phyloP scores from a whole-genome alignment of 2,888 invertebrate species.

The Callyntrura guangdongensis region DNA sequence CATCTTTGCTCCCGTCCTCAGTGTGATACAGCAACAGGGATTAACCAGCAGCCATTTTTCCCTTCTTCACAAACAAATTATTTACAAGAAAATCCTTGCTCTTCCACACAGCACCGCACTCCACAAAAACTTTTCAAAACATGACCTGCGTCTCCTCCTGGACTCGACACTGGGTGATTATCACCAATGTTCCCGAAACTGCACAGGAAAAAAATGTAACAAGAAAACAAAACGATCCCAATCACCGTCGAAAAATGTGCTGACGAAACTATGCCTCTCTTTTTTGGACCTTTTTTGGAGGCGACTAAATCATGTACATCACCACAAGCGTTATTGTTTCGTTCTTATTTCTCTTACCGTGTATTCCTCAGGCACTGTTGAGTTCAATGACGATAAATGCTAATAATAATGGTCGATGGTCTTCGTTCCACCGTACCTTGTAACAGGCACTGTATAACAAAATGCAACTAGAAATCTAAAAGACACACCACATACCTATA shows the following conservation, averaged over 20 bases:
- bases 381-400: background rate
- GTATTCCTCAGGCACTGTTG: background rate
- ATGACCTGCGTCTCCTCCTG: background rate
- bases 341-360: background rate
- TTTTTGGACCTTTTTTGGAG: background rate
- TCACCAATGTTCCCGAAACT: background rate
- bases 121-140: conserved; percentile 20
- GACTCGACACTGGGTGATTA: background rate
- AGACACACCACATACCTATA: background rate
- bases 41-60: conserved; percentile 77
- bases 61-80: background rate
- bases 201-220: background rate
- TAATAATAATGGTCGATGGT: background rate
- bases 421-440: background rate
- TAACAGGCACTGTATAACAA: background rate
- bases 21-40: conserved; percentile 80
- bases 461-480: background rate
- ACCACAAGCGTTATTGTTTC: background rate
- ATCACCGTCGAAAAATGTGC: background rate
- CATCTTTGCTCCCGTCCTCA: conserved; percentile 78
- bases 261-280: background rate
- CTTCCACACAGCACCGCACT: background rate
- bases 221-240: background rate
- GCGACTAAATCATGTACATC: conserved; percentile 1
- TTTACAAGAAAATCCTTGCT: background rate